Percentiles rank a stretch among this genome's conserved stretches.
Evolutionary conservation across 2,113 vertebrate species (phyloP).

Genomic region (Paedocypris sp.): DNA sequence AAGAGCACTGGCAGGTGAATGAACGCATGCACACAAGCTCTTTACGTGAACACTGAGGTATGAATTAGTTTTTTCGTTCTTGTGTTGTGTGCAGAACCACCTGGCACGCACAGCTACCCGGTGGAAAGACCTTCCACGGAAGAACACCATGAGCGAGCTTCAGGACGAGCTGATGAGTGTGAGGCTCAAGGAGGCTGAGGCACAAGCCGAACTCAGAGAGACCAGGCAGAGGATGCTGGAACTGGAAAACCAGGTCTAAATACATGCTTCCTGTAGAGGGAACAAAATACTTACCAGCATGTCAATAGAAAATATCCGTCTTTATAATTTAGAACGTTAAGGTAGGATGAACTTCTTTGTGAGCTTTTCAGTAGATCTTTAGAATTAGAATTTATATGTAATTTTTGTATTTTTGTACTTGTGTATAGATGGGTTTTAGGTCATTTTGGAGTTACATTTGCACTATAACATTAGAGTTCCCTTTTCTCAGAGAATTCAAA

Average conservation of each 20-base stretch:
- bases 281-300: neutral
- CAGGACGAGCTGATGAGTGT: constrained; percentile 96
- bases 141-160: constrained; percentile 79
- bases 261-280: neutral
- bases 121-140: constrained; percentile 87
- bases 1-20: constrained; percentile 95
- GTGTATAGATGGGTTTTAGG: too few relatives aligned
- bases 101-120: constrained; percentile 80
- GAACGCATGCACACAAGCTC: neutral
- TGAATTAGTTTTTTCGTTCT: neutral
- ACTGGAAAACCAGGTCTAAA: constrained; percentile 85
- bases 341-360: too few relatives aligned
- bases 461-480: too few relatives aligned
- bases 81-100: constrained; percentile 66
- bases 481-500: too few relatives aligned
- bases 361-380: too few relatives aligned
- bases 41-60: neutral
- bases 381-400: too few relatives aligned
- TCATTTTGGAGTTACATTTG: too few relatives aligned
- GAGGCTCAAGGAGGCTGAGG: constrained; percentile 85
- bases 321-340: too few relatives aligned
- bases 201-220: constrained; percentile 83
- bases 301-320: neutral
- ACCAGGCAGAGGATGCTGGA: constrained; percentile 88
- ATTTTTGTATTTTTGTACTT: neutral